Evolutionary conservation across 2,797 vertebrate species (phyloP).

Genomic region (Enteromius viviparus): DNA sequence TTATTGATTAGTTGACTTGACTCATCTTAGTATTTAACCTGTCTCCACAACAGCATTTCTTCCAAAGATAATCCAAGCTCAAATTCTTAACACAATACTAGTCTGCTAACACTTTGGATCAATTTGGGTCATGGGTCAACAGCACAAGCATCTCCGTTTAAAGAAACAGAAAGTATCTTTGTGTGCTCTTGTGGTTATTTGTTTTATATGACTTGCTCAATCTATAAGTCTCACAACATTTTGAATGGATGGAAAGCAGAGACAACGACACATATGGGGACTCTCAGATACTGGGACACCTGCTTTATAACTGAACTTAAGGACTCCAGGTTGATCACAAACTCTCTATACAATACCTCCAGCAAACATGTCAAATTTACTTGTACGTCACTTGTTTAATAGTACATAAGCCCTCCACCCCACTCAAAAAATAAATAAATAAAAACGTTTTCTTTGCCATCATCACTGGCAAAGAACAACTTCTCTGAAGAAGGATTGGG

Average conservation of each 20-base stretch:
- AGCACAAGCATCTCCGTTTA: neutral
- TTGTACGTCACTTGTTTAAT: neutral
- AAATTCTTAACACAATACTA: neutral
- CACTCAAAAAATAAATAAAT: neutral
- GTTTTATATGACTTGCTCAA: neutral
- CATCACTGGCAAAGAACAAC: neutral
- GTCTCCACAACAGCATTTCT: slow-evolving; percentile 2
- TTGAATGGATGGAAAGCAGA: neutral
- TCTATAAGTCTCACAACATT: neutral
- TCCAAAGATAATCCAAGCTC: neutral
- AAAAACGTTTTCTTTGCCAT: too few relatives aligned
- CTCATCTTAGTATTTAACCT: neutral
- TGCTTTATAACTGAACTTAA: neutral
- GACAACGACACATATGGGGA: neutral
- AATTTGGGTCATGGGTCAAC: neutral
- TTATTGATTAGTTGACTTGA: neutral
- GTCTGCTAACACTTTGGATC: neutral
- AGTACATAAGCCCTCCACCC: too few relatives aligned
- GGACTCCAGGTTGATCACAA: neutral
- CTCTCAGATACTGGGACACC: neutral
- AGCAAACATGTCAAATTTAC: neutral
- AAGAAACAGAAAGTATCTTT: neutral
- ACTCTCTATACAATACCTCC: neutral
- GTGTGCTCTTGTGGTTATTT: slow-evolving; percentile 3
- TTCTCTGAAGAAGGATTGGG: neutral